Conservation (phyloP, 2,113 vertebrate genomes). For the Circaetus cinerascens region DNA sequence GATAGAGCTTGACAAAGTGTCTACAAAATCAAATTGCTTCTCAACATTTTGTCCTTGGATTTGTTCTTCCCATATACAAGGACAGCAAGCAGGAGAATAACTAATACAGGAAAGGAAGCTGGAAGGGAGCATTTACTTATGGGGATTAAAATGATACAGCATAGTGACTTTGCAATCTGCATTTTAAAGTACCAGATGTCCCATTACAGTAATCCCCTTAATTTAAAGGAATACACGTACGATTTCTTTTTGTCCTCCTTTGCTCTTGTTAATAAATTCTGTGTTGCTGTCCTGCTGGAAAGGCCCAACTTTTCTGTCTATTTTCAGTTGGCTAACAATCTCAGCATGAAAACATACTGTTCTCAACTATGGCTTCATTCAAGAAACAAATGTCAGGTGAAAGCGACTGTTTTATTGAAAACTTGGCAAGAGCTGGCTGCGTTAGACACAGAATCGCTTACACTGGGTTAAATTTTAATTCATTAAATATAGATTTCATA, state of each 20-base stretch:
- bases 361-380: neutral
- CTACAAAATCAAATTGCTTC: constrained; percentile 41
- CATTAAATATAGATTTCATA: neutral
- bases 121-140: constrained; percentile 38
- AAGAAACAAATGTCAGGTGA: neutral
- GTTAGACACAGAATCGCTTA: neutral
- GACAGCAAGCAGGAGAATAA: neutral
- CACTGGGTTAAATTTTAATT: neutral
- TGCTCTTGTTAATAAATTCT: neutral
- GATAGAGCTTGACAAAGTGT: constrained; percentile 33
- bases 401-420: neutral
- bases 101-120: neutral
- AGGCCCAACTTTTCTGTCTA: neutral
- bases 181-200: constrained; percentile 32
- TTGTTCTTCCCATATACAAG: constrained; percentile 4
- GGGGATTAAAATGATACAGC: constrained; percentile 42
- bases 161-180: neutral
- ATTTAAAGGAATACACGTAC: constrained; percentile 25
- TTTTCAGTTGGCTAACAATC: neutral
- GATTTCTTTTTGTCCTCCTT: neutral
- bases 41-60: constrained; percentile 53
- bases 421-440: neutral
- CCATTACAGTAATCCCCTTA: constrained; percentile 33
- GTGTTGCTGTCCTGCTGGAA: neutral
- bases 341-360: neutral